phyloP scores from a whole-genome alignment of 2,888 invertebrate species.

The Dasypolia templi region DNA sequence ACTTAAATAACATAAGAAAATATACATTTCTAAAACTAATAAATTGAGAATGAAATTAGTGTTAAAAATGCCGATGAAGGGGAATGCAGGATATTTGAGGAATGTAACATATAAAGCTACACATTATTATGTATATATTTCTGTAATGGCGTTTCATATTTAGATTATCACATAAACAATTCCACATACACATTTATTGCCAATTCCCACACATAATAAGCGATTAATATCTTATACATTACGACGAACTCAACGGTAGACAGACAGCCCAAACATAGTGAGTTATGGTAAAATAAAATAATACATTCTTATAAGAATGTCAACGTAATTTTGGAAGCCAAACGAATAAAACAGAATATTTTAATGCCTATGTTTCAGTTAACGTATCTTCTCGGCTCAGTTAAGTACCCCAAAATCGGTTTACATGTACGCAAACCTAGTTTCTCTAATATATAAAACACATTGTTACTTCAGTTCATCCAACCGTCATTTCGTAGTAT shows the following conservation, averaged over 20 bases:
- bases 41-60: constrained; percentile 63
- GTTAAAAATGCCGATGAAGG: constrained; percentile 75
- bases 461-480: constrained; percentile 57
- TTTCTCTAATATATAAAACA: constrained; percentile 45
- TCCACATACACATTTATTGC: constrained; percentile 78
- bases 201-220: constrained; percentile 77
- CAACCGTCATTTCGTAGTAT: constrained; percentile 39
- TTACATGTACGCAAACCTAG: constrained; percentile 54
- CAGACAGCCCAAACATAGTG: constrained; percentile 35
- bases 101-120: constrained; percentile 71
- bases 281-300: constrained; percentile 42
- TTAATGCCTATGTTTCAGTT: constrained; percentile 50
- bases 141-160: constrained; percentile 64
- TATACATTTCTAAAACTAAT: constrained; percentile 78
- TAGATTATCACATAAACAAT: constrained; percentile 78
- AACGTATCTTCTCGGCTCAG: constrained; percentile 54
- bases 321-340: constrained; percentile 75
- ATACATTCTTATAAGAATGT: constrained; percentile 75
- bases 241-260: constrained; percentile 30
- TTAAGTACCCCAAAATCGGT: constrained; percentile 68
- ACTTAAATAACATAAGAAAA: constrained; percentile 78
- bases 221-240: constrained; percentile 56
- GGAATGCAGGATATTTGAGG: constrained; percentile 76
- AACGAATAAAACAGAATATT: constrained; percentile 55
- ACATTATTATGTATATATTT: constrained; percentile 57